phyloP scores from a whole-genome alignment of 1,140 invertebrate species.

The Euura lappo region DNA sequence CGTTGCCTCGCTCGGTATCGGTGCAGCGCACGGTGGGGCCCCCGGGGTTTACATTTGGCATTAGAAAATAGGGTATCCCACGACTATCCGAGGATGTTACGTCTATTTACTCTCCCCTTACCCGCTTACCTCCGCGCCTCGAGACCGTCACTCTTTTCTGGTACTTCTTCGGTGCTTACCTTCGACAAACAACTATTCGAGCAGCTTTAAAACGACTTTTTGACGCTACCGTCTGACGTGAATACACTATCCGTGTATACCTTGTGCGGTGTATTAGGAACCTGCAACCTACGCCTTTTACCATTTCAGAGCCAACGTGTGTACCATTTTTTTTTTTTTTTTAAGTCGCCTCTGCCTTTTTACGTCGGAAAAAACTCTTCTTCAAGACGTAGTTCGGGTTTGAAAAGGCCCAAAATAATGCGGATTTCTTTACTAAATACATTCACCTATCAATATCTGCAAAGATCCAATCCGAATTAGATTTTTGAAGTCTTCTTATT shows the following conservation, averaged over 20 bases:
- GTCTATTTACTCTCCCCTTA: neutral
- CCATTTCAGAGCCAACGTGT: neutral
- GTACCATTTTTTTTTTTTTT: neutral
- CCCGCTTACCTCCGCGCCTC: neutral
- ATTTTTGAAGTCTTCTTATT: too few relatives aligned
- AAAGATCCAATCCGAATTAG: too few relatives aligned
- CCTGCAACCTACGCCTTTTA: neutral
- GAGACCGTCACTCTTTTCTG: neutral
- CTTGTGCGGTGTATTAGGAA: neutral
- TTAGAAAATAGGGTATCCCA: neutral
- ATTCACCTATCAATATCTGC: too few relatives aligned
- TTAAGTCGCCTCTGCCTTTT: too few relatives aligned
- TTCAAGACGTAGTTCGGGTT: too few relatives aligned
- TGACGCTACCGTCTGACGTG: constrained; percentile 3
- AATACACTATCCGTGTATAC: neutral
- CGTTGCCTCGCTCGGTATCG: too few relatives aligned
- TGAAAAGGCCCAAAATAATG: too few relatives aligned
- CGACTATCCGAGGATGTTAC: neutral
- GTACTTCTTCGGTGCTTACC: neutral
- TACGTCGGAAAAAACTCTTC: too few relatives aligned
- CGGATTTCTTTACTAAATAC: too few relatives aligned
- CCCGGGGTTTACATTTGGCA: neutral
- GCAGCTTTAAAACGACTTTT: constrained; percentile 5
- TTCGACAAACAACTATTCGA: constrained; percentile 2
- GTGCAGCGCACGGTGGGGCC: too few relatives aligned